phyloP scores from a whole-genome alignment of 1,140 invertebrate species.

The Hylaeus anthracinus region DNA sequence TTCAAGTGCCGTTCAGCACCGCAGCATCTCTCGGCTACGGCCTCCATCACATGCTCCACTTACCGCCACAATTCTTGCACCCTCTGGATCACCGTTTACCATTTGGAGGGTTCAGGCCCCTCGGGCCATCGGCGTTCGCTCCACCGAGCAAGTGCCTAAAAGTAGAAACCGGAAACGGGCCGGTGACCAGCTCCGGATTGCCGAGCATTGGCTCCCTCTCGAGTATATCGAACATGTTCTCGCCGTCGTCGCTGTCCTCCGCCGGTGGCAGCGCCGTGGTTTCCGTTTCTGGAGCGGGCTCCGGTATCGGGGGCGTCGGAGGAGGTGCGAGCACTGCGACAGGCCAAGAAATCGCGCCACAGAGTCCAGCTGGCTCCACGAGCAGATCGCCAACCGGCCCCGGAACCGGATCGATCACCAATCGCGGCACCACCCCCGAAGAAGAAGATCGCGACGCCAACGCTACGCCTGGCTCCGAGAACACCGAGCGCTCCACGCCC shows the following conservation, averaged over 20 bases:
- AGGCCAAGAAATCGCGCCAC: constrained; percentile 69
- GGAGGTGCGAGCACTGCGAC: constrained; percentile 20
- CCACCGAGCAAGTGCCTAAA: constrained; percentile 82
- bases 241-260: constrained; percentile 72
- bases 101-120: constrained; percentile 77
- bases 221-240: constrained; percentile 80
- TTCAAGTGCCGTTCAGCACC: constrained; percentile 80
- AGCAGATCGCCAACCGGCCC: constrained; percentile 68
- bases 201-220: constrained; percentile 76
- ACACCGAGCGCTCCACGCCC: constrained; percentile 82
- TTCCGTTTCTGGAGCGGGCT: constrained; percentile 45
- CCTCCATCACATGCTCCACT: constrained; percentile 81
- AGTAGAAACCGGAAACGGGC: constrained; percentile 75
- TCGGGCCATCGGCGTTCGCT: constrained; percentile 81
- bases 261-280: constrained; percentile 67
- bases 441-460: constrained; percentile 81
- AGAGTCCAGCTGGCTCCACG: constrained; percentile 70
- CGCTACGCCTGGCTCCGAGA: constrained; percentile 81
- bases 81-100: constrained; percentile 79
- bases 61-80: constrained; percentile 82
- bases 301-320: constrained; percentile 35
- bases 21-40: constrained; percentile 80
- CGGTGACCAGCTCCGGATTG: constrained; percentile 72
- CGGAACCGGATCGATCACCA: constrained; percentile 61
- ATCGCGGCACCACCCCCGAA: constrained; percentile 73